A percentile compares a stretch with the other conserved stretches of the same genome.
Evolutionary conservation across 2,888 invertebrate genomes (phyloP).

Genomic region (Alloscopus bannaensis): DNA sequence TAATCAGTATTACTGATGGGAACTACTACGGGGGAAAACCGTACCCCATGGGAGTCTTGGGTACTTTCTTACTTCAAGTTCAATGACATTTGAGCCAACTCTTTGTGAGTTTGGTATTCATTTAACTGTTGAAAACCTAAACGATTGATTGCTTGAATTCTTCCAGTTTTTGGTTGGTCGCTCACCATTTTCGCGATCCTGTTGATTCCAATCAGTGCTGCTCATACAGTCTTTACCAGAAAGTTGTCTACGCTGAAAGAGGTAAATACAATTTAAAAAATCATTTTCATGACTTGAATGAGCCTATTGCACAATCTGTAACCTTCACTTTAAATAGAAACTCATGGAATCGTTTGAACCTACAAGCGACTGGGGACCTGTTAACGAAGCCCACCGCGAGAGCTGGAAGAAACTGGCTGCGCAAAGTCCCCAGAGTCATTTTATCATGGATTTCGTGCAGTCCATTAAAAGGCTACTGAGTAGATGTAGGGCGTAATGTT

Average conservation of each 20-base stretch:
- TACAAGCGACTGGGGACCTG: conserved; percentile 60
- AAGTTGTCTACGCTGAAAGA: conserved; percentile 24
- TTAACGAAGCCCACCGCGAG: neutral
- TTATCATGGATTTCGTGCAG: conserved; percentile 21
- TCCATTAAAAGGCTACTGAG: conserved; percentile 8
- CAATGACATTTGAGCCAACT: neutral
- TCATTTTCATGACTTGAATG: neutral
- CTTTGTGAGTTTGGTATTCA: neutral
- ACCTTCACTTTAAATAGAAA: conserved; percentile 41
- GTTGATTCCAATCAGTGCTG: conserved; percentile 46
- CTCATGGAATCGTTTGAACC: conserved; percentile 48
- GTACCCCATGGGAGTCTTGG: conserved; percentile 24
- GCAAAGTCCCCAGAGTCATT: neutral
- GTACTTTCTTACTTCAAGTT: conserved; percentile 12
- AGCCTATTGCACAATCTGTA: neutral
- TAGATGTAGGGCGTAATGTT: too few species aligned
- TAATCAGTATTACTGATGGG: conserved; percentile 29
- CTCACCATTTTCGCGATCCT: conserved; percentile 49
- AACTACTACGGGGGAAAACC: conserved; percentile 15
- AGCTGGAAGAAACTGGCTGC: conserved; percentile 30
- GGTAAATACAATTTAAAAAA: conserved; percentile 27
- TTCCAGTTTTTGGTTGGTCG: conserved; percentile 54
- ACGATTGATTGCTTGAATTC: neutral
- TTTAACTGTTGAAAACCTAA: neutral
- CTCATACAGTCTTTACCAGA: conserved; percentile 52